Conservation (phyloP, 2,113 vertebrate genomes). For the Ia io region DNA sequence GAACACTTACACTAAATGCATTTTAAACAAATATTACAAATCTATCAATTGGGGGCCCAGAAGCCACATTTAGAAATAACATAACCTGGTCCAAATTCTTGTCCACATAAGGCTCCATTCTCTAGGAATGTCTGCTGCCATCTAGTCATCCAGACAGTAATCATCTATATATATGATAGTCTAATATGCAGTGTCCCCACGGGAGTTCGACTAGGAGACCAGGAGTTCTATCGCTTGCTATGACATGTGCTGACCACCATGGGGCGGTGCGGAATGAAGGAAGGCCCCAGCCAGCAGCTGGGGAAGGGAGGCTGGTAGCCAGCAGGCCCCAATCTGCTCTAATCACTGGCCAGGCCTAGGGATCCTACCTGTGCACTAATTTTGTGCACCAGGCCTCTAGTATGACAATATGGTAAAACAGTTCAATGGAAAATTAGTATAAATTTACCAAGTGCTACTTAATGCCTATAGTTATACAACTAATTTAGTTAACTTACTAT, state of each 20-base stretch:
- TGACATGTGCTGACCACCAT: no score
- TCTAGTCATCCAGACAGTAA: conserved; percentile 54
- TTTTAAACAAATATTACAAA: conserved; percentile 28
- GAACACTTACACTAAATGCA: neutral
- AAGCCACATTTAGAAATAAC: neutral
- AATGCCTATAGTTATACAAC: neutral
- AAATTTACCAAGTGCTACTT: neutral
- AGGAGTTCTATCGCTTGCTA: no score
- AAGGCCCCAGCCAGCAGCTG: no score
- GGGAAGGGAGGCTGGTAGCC: no score
- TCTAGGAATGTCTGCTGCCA: conserved; percentile 62
- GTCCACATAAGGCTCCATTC: neutral
- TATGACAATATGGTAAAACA: neutral
- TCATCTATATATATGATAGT: neutral
- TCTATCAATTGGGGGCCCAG: neutral
- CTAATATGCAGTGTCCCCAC: no score
- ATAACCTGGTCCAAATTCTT: neutral
- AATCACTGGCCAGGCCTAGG: no score
- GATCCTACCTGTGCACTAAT: no score
- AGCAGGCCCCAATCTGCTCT: no score
- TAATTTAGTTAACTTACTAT: neutral
- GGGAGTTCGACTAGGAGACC: no score
- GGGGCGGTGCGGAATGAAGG: no score
- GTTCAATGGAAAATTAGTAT: neutral
- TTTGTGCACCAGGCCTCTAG: no score